Evolutionary conservation across 2,888 invertebrate species (phyloP), one percentile per base, ranked within the genome.

Genomic region (Heliconius hortense): DNA sequence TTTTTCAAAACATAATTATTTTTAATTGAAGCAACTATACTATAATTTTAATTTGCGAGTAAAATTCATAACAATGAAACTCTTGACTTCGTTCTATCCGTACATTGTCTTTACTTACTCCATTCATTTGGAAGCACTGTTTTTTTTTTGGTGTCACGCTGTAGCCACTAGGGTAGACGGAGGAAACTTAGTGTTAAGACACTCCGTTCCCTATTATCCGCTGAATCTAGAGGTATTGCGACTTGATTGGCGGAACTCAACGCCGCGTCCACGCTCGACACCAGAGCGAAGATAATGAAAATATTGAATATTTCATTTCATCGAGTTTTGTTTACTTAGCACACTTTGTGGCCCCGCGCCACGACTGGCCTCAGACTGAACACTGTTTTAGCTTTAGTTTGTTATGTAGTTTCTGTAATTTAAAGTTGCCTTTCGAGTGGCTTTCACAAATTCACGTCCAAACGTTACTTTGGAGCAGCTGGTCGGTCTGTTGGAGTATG

Each of bases 391-490:
- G 73, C 24, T 48, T 62, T 48, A 69, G 63, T 39, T 69, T 69
- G 26, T 62, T 69, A 48, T 62, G n/a, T 18, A 24, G 59, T 28
- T 74, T 35, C 35, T 53, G 70, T 62, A 66, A 72, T 73, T 77
- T 67, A 76, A 77, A 68, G 73, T 74, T 70, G 74, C 60, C 76
- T 74, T 78, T 79, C 76, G 79, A 80, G 75, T 77, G 77, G 73
- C 66, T 76, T 76, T 80, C 79, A 78, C 79, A 77, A 80, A 80
- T 79, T 80, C 74, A 71, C 77, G 79, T 78, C 74, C 75, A 76
- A 76, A 75, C 63, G 74, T 79, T 79, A 78, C 77, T 79, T 73
- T 78, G 77, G 71, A 69, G 75, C 81, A 81, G 78, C 78, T 81
- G 81, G 76, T 43, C 66, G 13, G 24, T 39, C 7, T 13, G 24